Base-by-base conservation (phyloP, 2,113 vertebrate genomes). In the Corythaeola cristata region DNA sequence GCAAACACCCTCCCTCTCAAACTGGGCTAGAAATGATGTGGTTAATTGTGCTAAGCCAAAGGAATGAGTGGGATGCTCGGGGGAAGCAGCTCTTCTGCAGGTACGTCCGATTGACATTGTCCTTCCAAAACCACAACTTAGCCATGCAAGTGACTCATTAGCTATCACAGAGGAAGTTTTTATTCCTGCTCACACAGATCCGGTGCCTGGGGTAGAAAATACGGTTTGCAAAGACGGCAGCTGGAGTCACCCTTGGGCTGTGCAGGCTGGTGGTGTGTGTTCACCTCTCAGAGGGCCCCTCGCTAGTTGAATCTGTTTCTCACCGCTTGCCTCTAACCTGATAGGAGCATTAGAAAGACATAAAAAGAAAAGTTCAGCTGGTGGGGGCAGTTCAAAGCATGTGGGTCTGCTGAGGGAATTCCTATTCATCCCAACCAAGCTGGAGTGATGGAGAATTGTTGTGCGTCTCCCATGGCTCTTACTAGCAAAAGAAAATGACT, bases 211-310 rank as follows among this genome's bases (percentile, higher is more conserved):
- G 27, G 28, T 73, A 32, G 35, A 79, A 94, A 90, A 59, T 13
- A 11, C 0, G 0, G 12, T 37, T 44, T 88, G 37, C n/a, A 66
- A 72, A 92, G 67, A 22, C 0, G 0, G 47, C n/a, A 58, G 26
- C 47, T 84, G 60, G 53, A 68, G 37, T 74, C 32, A 84, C 37
- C 68, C 50, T 60, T 85, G 79, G 55, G 50, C 49, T 52, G 47
- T 79, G 72, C 1, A 2, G 45, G 45, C 33, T 76, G 75, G 39
- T 66, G 63, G 62, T 64, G 23, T 17, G 33, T 66, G n/a, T 27
- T 87, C 1, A 5, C 15, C n/a, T 66, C 35, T 69, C 19, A 24
- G 0, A 1, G 11, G 24, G 9, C 30, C 30, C 20, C 10, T 17
- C 0, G 3, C 39, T 63, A 13, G 22, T 27, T 74, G 72, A 62